Base-by-base conservation (phyloP, 2,888 invertebrate genomes). In the Norana najaformis region DNA sequence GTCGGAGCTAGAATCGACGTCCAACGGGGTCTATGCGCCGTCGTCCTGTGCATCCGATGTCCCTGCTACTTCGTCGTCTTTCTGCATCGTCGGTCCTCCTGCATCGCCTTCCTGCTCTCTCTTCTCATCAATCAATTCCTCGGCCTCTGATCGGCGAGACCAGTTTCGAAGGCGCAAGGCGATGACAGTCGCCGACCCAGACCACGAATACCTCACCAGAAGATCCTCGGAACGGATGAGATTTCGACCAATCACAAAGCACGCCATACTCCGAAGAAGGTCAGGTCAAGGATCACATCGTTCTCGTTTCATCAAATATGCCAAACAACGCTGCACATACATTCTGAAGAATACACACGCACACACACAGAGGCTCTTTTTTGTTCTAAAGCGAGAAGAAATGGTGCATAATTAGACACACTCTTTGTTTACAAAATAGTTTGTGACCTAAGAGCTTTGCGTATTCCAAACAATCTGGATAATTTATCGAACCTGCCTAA, bases 151-250 rank as follows among this genome's bases (percentile, higher is more conserved):
- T 16, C 35, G 85, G 20, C 1, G 90, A n/a, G 90, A 90, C 39
- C 90, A 89, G 83, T 90, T 89, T 69, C 88, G 39, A 35, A 36
- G 90, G 13, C 23, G 90, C 16, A 89, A 90, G 83, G 90, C 90
- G 0, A 88, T 90, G 20, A 90, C 90, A 14, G 34, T 90, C 36
- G 89, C 89, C 20, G 90, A 90, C 39, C 82, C 89, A 37, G 90
- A 90, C 39, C 90, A 90, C 83, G 90, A 85, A 85, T 90, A 88
- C 88, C 83, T 90, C 16, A 85, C 88, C 35, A 88, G 53, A 35
- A 36, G 89, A 83, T 83, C 37, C n/a, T 83, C 89, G 18, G 89
- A 89, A 39, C 69, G 83, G 34, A 34, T 38, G 30, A 82, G 38
- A 69, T n/a, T 4, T 69, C 69, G 69, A 69, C 69, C 69, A 69